These are phyloP conservation scores for Catostomus latipinnis DNA, from an alignment of 2,797 vertebrate species.

Conservation along the genomic window DNA sequence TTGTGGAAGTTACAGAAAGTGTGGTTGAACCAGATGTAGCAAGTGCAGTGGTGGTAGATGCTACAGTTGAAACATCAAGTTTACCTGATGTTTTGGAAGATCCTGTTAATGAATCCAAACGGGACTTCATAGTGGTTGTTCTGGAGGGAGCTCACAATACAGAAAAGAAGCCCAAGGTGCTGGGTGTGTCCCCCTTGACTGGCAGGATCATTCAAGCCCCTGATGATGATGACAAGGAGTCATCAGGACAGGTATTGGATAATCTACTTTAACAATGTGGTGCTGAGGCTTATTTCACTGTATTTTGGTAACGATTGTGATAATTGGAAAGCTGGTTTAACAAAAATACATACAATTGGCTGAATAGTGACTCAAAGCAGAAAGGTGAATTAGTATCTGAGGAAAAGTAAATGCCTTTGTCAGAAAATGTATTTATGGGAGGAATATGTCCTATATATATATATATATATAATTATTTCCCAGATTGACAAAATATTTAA, in stretches of 20 bases:
- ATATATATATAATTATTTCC: no score
- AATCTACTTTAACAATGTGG: constrained; percentile 7
- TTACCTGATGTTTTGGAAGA: constrained; percentile 47
- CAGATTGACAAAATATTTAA: no score
- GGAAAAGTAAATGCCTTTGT: no score
- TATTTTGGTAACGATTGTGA: background rate
- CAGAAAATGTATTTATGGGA: no score
- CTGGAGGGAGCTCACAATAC: constrained; percentile 73
- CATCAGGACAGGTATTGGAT: constrained; percentile 68
- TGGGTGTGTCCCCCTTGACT: constrained; percentile 71
- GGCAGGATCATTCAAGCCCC: constrained; percentile 72
- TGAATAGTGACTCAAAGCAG: background rate
- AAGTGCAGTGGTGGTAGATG: constrained; percentile 21
- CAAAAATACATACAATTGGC: background rate
- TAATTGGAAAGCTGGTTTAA: background rate
- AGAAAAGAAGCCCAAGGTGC: constrained; percentile 72
- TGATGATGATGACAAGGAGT: constrained; percentile 66
- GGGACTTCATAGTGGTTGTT: constrained; percentile 75
- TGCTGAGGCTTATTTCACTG: background rate
- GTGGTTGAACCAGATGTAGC: constrained; percentile 10
- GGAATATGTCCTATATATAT: no score
- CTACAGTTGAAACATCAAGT: constrained; percentile 36
- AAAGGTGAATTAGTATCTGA: background rate
- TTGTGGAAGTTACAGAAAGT: constrained; percentile 46
- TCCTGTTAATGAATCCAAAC: constrained; percentile 56